Evolutionary conservation across 2,113 vertebrate genomes (phyloP).

Genomic region (Gobius niger): DNA sequence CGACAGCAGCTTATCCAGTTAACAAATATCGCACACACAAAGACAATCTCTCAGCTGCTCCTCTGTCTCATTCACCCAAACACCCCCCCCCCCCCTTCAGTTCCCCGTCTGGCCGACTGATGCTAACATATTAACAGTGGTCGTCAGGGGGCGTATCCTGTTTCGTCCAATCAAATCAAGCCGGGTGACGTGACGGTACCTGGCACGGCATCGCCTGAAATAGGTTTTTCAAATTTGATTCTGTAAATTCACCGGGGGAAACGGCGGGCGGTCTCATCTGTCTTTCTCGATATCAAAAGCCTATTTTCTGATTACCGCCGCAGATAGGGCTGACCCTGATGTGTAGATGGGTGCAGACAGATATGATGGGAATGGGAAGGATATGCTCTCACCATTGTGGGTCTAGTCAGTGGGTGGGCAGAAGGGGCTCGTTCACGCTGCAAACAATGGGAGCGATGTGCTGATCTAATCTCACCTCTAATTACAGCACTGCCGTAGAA

Average conservation of each 20-base stretch:
- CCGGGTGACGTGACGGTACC: conserved; percentile 58
- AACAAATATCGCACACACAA: conserved; percentile 53
- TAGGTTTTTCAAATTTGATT: conserved; percentile 67
- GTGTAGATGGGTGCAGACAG: conserved; percentile 11
- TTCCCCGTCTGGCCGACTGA: background rate
- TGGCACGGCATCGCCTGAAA: conserved; percentile 51
- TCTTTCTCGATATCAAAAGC: conserved; percentile 44
- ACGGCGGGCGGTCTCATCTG: conserved; percentile 48
- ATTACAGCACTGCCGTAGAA: background rate
- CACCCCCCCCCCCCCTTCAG: conserved; percentile 7
- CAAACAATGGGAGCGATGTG: conserved; percentile 6
- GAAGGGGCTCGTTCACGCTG: background rate
- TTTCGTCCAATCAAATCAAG: conserved; percentile 55
- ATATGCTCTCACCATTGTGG: background rate
- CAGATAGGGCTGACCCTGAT: conserved; percentile 31
- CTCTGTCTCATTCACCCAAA: conserved; percentile 45
- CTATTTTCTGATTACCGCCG: conserved; percentile 32
- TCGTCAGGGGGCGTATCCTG: conserved; percentile 32
- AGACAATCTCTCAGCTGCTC: conserved; percentile 19
- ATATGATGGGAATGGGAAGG: conserved; percentile 4
- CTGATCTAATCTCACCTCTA: background rate
- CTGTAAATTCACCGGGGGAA: conserved; percentile 50
- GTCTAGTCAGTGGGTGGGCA: background rate
- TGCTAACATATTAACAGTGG: conserved; percentile 12
- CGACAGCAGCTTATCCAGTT: conserved; percentile 29